Base-by-base conservation (phyloP, 2,797 vertebrate genomes). In the Tangara arthus region DNA sequence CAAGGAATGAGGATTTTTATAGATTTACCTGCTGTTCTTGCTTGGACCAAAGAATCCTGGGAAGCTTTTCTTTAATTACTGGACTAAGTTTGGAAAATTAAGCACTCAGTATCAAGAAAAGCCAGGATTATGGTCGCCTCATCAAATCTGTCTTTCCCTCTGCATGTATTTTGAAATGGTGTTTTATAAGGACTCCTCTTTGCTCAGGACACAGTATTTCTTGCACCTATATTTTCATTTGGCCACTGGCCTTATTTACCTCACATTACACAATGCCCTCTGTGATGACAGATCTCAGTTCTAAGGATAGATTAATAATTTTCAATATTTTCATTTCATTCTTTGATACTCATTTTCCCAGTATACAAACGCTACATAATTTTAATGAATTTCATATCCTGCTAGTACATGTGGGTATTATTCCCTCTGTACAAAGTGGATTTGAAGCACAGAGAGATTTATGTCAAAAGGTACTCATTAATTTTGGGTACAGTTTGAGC, bases 351-450 rank as follows among this genome's bases (percentile, higher is more conserved):
- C 37, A 72, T 83, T 80, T 81, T 80, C 89, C 44, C 20, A 66
- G 79, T 28, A 63, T 39, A 68, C 21, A 92, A 95, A 85, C 72
- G 87, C 87, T 78, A 42, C 50, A 82, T 88, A 88, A 90, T 72
- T 71, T 72, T 92, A 96, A 96, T 93, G 63, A 90, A 70, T 87
- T 94, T 95, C 83, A 85, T 88, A 91, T 86, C 69, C 84, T 88
- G 50, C 72, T 69, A 87, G 68, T 52, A 91, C 55, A 81, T 16
- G 72, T 52, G 59, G 61, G 13, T 68, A 91, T 76, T 95, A 69
- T 91, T 91, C 15, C 22, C 47, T 82, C 63, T 79, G 61, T 72
- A 72, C 70, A 91, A 92, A 90, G 34, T 4, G 3, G 47, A 82
- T 81, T 79, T 52, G 52, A 88, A 72, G 79, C 47, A 83, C 41